Base-by-base conservation (phyloP, 2,797 vertebrate genomes). In the Neoniphon sammara region DNA sequence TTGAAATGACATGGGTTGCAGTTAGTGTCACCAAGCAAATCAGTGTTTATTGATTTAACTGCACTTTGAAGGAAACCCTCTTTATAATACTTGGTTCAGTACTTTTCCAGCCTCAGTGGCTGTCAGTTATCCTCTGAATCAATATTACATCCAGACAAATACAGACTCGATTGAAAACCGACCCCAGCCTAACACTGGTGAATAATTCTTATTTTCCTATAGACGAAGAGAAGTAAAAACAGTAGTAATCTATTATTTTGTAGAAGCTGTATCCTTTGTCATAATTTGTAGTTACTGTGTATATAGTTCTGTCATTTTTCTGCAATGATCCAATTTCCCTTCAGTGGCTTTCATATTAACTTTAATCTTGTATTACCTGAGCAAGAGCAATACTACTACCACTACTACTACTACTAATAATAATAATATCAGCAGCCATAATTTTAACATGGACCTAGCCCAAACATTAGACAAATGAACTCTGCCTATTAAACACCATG, bases 81-180 rank as follows among this genome's bases (percentile, higher is more conserved):
- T 21, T 1, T 42, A 25, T 49, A 49, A 59, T 62, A 31, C 7
- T 57, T 2, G 6, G 25, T 46, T 36, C 2, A 58, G 47, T 36
- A 53, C 47, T 49, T 54, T 49, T 27, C 8, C 14, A 31, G 18
- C 17, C 20, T 56, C 66, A n/a, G 18, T 56, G 31, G 54, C 20
- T 44, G 46, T 67, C 39, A 72, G n/a, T 36, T 49, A 42, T 23
- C 44, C 18, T 58, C 10, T 12, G 9, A 7, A 60, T 69, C 65
- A 36, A 39, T 57, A 60, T 50, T 15, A 20, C 11, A 39, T 27
- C 14, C 4, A 7, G 58, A 62, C 25, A 61, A 50, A 15, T 56
- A 39, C 18, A 59, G 39, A 12, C 39, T 42, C 10, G 10, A 3
- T 11, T 11, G 39, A 42, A 10, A 42, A 27, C 7, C 34, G 39